Evolutionary conservation across 2,888 invertebrate species (phyloP), one percentile per base, ranked within the genome.

Genomic region (Hyppa rectilinea): DNA sequence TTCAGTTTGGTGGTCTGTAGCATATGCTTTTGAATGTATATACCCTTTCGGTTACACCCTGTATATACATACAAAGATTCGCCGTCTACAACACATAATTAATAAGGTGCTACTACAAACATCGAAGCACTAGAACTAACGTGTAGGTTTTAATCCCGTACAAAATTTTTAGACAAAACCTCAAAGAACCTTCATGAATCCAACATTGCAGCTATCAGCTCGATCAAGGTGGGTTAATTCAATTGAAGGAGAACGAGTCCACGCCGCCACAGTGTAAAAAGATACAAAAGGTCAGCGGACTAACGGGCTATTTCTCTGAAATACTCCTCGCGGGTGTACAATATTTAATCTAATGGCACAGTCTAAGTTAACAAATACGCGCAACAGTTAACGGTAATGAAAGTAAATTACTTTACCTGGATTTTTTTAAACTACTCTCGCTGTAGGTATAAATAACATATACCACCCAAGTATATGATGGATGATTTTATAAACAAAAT

Each of bases 171-270:
- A 10, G 9, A 20, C 29, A 31, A 20, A 68, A 68, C 14, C 1
- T 59, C 31, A 20, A 31, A 23, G 31, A 26, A 49, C 45, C n/a
- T 64, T 72, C 31, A 53, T 45, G 29, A 36, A 12, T 14, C 47
- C 64, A 26, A 58, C 23, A 49, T 58, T 29, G 17, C 40, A 47
- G 45, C 26, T 43, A 66, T 45, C 23, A 36, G 34, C 7, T 66
- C 4, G 1, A 17, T 53, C 40, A 67, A 56, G 62, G 55, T 61
- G 58, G 43, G 58, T 29, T 78, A 65, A 66, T 82, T 78, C 59
- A 58, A 71, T 73, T 62, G 66, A 58, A 66, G 40, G 49, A 45
- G 31, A 70, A 52, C 20, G 49, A 60, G 47, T 50, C 34, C 6
- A 12, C 38, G 7, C 2, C 17, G 14, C 31, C 43, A 62, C 52